Conservation (phyloP, 1,140 invertebrate genomes). For the Stenopsyche tienmushanensis region DNA sequence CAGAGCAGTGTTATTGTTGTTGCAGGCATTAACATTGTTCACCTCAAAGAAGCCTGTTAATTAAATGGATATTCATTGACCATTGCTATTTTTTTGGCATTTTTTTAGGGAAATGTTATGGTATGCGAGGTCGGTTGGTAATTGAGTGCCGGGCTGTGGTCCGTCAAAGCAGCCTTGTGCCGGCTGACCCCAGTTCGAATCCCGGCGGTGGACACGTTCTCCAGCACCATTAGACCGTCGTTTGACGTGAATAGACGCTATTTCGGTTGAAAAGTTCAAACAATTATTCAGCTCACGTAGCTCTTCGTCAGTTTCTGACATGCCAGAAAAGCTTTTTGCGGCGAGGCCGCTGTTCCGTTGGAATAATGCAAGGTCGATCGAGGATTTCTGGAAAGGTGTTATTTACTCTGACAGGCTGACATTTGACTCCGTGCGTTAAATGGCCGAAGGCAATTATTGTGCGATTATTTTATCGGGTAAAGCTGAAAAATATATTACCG, state of each 20-base stretch:
- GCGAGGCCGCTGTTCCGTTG: neutral
- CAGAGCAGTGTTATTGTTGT: too few relatives aligned
- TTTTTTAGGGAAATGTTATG: neutral
- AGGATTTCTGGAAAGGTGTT: conserved; percentile 22
- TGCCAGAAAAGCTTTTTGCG: conserved; percentile 28
- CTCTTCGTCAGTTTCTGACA: conserved; percentile 18
- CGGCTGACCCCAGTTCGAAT: neutral
- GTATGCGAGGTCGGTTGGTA: neutral
- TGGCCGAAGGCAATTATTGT: conserved; percentile 6
- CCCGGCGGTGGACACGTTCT: conserved; percentile 4
- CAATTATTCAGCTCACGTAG: conserved; percentile 31
- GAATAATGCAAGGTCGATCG: conserved; percentile 27
- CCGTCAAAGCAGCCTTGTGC: neutral
- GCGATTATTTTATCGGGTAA: neutral
- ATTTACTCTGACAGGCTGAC: conserved; percentile 26
- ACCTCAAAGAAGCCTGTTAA: neutral
- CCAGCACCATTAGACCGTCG: conserved; percentile 20
- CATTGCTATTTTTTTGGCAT: neutral
- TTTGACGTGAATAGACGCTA: conserved; percentile 29
- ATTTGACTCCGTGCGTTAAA: conserved; percentile 23
- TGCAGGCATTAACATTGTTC: neutral
- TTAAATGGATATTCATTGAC: neutral
- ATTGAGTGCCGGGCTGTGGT: too few relatives aligned
- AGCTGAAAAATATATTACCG: too few relatives aligned
- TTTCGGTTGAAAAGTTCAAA: conserved; percentile 30